Evolutionary conservation across 2,797 vertebrate genomes (phyloP), one percentile per base, ranked within the genome.

Genomic region (Arrhamphus sclerolepis): DNA sequence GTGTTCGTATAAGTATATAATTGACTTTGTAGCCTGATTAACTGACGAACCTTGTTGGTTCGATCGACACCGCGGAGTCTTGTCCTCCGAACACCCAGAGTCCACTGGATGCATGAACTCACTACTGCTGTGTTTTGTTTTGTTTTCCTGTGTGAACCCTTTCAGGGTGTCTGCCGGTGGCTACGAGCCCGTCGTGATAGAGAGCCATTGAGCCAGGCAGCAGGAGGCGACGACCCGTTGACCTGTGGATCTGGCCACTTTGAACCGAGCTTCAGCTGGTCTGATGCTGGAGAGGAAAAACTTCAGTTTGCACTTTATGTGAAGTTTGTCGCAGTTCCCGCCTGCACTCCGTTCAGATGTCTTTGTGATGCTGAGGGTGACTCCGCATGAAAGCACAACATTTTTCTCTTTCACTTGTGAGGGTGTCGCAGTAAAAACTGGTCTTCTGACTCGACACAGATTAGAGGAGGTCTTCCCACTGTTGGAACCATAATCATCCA

Each of bases 111-210:
- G 31, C 8, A 34, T 34, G 10, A 34, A 1, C 34, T 16, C 5
- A 14, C 14, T 4, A 34, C 18, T n/a, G 16, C 21, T 20, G 29
- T 18, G 9, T 16, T 5, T 18, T 28, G n/a, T n/a, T n/a, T n/a
- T n/a, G n/a, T 26, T 22, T 46, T 2, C 44, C 17, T 74, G 6
- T 58, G 41, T 50, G 81, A 3, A 40, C 80, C 28, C 46, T 47
- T 21, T 8, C 92, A 98, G 97, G 91, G 94, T 96, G 72, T 94
- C 96, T 40, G 96, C 96, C 21, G 95, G 96, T 68, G 94, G 96
- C 62, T 98, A 93, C 5, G 96, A 98, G 89, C 97, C 96, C 0
- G 97, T 98, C 49, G 95, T 98, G 84, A 97, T 98, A 1, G 96
- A 97, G 91, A 97, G 93, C 91, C 97, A 95, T 73, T 98, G 92